Conservation (phyloP, 2,888 invertebrate genomes). For the Synergus japonicus region DNA sequence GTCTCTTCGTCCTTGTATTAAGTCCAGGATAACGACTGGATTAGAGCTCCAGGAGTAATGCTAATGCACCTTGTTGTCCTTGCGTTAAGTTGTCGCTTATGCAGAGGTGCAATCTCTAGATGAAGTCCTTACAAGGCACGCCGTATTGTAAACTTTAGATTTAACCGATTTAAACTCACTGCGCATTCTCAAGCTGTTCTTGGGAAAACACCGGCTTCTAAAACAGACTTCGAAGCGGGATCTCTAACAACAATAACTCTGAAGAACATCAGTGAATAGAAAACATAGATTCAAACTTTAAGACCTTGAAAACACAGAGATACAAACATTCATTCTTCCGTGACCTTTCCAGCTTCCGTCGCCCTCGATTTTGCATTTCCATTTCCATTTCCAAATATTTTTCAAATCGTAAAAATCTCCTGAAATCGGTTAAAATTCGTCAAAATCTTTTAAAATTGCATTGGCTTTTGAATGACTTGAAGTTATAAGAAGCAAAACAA, state of each 20-base stretch:
- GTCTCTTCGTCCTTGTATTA: slow-evolving; percentile 55
- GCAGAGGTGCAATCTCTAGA: slow-evolving; percentile 46
- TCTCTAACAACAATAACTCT: slow-evolving; percentile 6
- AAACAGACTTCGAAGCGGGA: not conserved
- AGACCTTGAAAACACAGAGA: slow-evolving; percentile 14
- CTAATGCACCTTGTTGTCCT: slow-evolving; percentile 56
- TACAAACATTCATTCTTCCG: not conserved
- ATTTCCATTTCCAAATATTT: too few relatives aligned
- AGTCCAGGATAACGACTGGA: slow-evolving; percentile 64
- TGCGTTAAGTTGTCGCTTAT: slow-evolving; percentile 51
- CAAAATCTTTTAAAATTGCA: too few relatives aligned
- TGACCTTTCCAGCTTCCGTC: too few relatives aligned
- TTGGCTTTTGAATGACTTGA: too few relatives aligned
- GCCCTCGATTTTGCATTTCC: too few relatives aligned
- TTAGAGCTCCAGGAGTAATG: slow-evolving; percentile 60
- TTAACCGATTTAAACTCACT: not conserved
- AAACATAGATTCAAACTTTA: slow-evolving; percentile 7
- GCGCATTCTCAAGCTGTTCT: slow-evolving; percentile 20
- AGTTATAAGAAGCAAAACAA: too few relatives aligned
- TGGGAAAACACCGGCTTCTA: not conserved
- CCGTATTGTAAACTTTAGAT: slow-evolving; percentile 27
- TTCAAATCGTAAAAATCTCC: too few relatives aligned
- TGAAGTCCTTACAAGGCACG: slow-evolving; percentile 27
- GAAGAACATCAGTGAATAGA: slow-evolving; percentile 15
- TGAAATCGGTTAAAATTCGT: too few relatives aligned